Base-by-base conservation (phyloP, 2,113 vertebrate species). In the Sclerurus mexicanus region DNA sequence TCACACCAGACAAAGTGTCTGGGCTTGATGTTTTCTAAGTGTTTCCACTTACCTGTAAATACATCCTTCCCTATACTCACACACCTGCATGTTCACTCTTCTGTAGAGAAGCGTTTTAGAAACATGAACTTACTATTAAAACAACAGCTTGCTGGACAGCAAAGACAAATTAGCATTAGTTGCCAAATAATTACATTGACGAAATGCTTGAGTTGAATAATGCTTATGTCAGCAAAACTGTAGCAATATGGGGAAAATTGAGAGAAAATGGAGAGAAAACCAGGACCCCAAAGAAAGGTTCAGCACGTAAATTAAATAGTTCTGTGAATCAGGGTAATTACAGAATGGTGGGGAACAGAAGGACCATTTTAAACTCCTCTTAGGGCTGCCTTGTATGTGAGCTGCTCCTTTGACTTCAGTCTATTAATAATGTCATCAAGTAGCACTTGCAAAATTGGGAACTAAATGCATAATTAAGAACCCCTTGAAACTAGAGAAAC, bases 151-250 rank as follows among this genome's bases (percentile, higher is more conserved):
- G 86, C 85, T 87, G 74, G 71, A 62, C 63, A 76, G 71, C 40
- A 76, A 53, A 88, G 82, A 71, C 55, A 80, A 80, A 87, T 69
- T 42, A 73, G 12, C 58, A 66, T 5, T 52, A 17, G 28, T 14
- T 79, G 66, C 55, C 53, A 60, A 90, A 81, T 64, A 87, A 87
- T 77, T 68, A 85, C 71, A 73, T 5, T 64, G 83, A 90, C 69
- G 88, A 85, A 93, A 63, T 69, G 49, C 55, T 90, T n/a, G 49
- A 62, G 46, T 40, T 92, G 55, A 50, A 37, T 35, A 78, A 64
- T 22, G 50, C 58, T 68, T 42, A 59, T 3, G 2, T 68, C 44
- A 47, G 76, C 8, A 69, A 91, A 81, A 55, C 40, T 64, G n/a
- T 12, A 66, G 56, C 50, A 66, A 35, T 60, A n/a, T 22, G 40